Percentiles rank a stretch among this genome's conserved stretches.
Evolutionary conservation across 1,140 invertebrate genomes (phyloP).

Genomic region (Metaphire vulgaris): DNA sequence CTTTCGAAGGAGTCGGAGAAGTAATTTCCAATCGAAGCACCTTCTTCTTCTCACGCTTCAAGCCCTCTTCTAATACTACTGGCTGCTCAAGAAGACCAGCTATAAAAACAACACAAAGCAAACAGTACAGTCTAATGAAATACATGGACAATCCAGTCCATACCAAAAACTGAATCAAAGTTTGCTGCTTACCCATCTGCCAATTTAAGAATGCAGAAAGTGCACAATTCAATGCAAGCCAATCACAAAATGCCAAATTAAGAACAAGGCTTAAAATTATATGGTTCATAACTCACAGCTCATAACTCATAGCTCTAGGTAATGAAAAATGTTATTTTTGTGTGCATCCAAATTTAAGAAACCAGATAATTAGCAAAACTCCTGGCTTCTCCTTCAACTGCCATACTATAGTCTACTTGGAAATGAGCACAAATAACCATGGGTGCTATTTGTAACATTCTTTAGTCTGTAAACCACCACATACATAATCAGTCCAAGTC

Average conservation of each 20-base stretch:
- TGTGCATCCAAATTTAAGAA: no score
- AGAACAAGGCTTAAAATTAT: no score
- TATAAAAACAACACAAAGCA: conserved; percentile 28
- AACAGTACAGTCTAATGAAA: not conserved
- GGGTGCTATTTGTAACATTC: no score
- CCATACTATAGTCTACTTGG: no score
- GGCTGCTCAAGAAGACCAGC: conserved; percentile 48
- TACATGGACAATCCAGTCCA: not conserved
- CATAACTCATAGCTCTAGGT: no score
- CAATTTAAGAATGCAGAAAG: not conserved
- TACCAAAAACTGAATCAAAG: not conserved
- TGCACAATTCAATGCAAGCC: not conserved
- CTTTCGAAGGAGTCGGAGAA: conserved; percentile 33
- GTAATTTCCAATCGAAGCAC: conserved; percentile 47
- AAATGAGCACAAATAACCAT: no score
- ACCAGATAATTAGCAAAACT: no score
- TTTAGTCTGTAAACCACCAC: no score
- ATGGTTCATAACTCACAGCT: not conserved
- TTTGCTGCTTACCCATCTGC: no score
- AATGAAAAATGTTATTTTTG: no score
- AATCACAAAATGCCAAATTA: not conserved
- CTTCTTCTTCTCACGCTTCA: conserved; percentile 49
- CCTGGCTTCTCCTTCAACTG: no score
- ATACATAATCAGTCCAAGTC: no score
- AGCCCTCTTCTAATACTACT: conserved; percentile 41